phyloP scores from a whole-genome alignment of 1,140 invertebrate species.

The Metopolophium dirhodum region DNA sequence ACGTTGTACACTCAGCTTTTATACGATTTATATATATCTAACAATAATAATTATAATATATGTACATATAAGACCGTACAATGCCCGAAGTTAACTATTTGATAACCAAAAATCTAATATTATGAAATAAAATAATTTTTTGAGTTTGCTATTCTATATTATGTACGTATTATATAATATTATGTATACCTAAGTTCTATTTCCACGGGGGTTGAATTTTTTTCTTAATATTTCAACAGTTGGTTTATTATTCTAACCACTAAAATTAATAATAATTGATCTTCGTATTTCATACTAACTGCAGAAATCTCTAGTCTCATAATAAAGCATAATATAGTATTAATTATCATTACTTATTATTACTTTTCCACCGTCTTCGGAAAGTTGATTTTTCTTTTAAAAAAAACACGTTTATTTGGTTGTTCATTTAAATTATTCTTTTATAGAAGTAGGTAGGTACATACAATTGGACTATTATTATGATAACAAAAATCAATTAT shows the following conservation, averaged over 20 bases:
- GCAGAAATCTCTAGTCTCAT: background rate
- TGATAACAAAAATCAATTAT: no score
- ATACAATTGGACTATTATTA: no score
- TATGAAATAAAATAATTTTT: background rate
- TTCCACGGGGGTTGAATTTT: background rate
- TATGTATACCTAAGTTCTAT: background rate
- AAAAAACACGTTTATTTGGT: no score
- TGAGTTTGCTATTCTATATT: background rate
- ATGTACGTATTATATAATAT: background rate
- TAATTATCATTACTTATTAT: background rate
- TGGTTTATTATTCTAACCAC: background rate
- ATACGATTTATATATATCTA: background rate
- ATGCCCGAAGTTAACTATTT: no score
- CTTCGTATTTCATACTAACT: background rate
- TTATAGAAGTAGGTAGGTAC: no score
- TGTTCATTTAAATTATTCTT: no score
- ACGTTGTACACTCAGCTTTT: background rate
- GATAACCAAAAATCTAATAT: background rate
- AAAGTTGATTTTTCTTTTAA: background rate
- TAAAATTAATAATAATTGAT: background rate
- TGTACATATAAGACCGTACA: no score
- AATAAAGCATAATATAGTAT: background rate
- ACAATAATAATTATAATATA: background rate
- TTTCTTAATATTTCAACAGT: background rate
- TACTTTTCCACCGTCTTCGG: background rate